phyloP scores from a whole-genome alignment of 2,113 vertebrate genomes.

The Ifrita kowaldi region DNA sequence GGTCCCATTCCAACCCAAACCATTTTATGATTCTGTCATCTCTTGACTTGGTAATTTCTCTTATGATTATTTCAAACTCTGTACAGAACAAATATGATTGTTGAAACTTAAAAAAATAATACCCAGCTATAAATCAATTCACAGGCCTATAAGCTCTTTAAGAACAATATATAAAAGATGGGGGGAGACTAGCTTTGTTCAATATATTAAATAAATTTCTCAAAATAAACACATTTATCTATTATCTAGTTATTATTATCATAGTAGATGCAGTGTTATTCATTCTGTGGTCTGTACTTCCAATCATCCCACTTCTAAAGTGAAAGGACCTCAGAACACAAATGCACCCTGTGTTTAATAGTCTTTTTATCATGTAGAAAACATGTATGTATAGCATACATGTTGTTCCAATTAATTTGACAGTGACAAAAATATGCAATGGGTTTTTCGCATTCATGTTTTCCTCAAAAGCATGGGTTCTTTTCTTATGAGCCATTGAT shows the following conservation, averaged over 20 bases:
- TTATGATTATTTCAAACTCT: neutral
- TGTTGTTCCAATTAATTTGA: neutral
- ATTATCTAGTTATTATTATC: neutral
- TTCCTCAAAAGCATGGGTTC: neutral
- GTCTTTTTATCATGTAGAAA: neutral
- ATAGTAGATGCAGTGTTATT: neutral
- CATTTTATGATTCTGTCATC: neutral
- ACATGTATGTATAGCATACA: neutral
- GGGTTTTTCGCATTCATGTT: neutral
- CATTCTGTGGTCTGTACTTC: neutral
- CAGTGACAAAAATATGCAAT: neutral
- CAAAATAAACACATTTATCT: neutral
- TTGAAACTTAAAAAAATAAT: neutral
- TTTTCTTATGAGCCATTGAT: neutral
- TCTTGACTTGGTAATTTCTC: neutral
- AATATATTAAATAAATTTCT: neutral
- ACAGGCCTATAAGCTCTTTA: neutral
- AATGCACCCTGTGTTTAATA: neutral
- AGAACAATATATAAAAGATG: neutral
- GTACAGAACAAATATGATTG: neutral
- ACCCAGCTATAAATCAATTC: neutral
- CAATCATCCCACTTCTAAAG: neutral
- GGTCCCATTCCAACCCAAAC: neutral
- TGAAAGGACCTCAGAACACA: neutral
- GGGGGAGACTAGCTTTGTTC: neutral